Evolutionary conservation across 2,888 invertebrate species (phyloP).

Genomic region (Chalcosyrphus nemorum): DNA sequence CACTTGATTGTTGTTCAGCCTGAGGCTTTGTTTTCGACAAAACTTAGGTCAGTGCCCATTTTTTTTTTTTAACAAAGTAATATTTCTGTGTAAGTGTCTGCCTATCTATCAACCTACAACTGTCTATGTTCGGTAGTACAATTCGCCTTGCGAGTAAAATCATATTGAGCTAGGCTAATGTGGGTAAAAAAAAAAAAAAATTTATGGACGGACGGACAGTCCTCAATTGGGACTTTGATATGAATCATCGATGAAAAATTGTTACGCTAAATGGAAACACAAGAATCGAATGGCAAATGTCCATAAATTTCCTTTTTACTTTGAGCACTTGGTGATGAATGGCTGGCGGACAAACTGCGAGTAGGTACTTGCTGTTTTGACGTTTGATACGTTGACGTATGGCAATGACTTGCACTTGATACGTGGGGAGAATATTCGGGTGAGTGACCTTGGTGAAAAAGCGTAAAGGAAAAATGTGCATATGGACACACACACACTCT

Average conservation of each 20-base stretch:
- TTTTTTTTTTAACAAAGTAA: too few species aligned
- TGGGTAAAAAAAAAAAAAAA: too few species aligned
- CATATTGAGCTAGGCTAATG: constrained; percentile 2
- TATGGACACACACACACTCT: too few species aligned
- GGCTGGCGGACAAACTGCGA: too few species aligned
- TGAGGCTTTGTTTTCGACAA: constrained; percentile 2
- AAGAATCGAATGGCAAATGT: constrained; percentile 12
- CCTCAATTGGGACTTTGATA: constrained; percentile 31
- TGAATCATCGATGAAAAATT: constrained; percentile 55
- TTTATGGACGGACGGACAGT: background rate
- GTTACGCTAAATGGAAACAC: constrained; percentile 20
- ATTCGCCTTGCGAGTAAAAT: background rate
- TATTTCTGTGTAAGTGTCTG: constrained; percentile 5
- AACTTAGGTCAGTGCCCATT: constrained; percentile 35
- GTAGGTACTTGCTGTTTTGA: constrained; percentile 29
- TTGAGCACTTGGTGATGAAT: constrained; percentile 64
- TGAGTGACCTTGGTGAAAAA: constrained; percentile 60
- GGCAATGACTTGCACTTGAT: constrained; percentile 51
- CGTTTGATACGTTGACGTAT: constrained; percentile 55
- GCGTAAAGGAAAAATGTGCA: constrained; percentile 31
- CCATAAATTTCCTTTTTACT: constrained; percentile 61
- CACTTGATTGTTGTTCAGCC: constrained; percentile 1
- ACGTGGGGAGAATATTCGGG: constrained; percentile 62
- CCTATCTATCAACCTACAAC: constrained; percentile 2
- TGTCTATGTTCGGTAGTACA: background rate